These are phyloP conservation scores for Metellina segmentata DNA, from an alignment of 2,888 invertebrate genomes.

Conservation along the genomic window DNA sequence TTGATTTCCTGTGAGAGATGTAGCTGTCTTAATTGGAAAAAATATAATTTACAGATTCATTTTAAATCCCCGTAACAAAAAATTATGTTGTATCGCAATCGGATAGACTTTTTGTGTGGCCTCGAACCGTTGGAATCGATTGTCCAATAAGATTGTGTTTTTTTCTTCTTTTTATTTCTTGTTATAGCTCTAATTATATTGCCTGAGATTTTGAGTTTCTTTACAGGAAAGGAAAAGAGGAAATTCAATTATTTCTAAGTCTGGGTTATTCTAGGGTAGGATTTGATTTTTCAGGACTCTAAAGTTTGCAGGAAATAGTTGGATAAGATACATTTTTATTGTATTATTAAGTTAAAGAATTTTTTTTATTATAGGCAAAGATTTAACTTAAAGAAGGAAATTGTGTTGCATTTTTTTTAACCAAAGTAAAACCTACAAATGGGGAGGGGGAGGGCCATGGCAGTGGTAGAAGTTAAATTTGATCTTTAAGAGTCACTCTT, in stretches of 20 bases:
- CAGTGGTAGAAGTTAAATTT: no score
- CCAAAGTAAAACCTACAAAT: no score
- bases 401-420: no score
- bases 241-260: constrained; percentile 50
- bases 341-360: not conserved
- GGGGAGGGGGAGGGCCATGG: no score
- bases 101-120: constrained; percentile 31
- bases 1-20: constrained; percentile 39
- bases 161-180: constrained; percentile 10
- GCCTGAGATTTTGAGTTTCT: constrained; percentile 54
- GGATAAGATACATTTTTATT: not conserved
- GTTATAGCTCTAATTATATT: constrained; percentile 8
- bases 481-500: no score
- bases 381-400: not conserved
- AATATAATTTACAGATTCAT: constrained; percentile 50
- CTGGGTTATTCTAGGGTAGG: not conserved
- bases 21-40: constrained; percentile 28
- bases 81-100: not conserved
- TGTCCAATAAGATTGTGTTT: not conserved
- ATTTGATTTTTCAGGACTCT: not conserved
- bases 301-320: not conserved
- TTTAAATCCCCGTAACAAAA: constrained; percentile 28
- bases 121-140: constrained; percentile 43
- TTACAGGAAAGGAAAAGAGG: constrained; percentile 44
- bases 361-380: not conserved